phyloP scores from a whole-genome alignment of 2,797 vertebrate species.

The Enteromius viviparus region DNA sequence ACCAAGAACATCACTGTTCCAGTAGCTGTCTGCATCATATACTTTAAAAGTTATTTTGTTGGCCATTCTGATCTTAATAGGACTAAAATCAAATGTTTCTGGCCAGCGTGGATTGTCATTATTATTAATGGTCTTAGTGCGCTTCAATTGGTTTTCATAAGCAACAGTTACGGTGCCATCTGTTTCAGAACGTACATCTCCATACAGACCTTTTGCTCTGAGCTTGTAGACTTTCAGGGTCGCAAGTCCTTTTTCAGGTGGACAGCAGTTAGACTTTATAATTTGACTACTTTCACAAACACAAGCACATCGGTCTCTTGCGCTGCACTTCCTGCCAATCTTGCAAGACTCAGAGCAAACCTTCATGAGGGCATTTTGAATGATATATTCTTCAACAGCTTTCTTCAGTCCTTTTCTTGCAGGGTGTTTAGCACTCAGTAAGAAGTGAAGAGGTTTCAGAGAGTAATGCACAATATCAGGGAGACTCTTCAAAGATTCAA shows the following conservation, averaged over 20 bases:
- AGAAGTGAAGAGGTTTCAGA: conserved; percentile 69
- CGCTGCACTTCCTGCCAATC: conserved; percentile 43
- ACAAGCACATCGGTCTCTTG: conserved; percentile 64
- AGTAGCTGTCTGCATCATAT: conserved; percentile 20
- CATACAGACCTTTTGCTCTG: conserved; percentile 61
- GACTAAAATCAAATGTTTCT: conserved; percentile 29
- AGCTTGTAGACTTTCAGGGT: conserved; percentile 59
- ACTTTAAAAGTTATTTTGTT: conserved; percentile 17
- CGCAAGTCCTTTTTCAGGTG: conserved; percentile 65
- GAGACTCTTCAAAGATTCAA: conserved; percentile 55
- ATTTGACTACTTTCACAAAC: conserved; percentile 51
- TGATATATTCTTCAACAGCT: conserved; percentile 70
- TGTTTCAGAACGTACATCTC: conserved; percentile 53
- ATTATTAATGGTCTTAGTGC: not conserved
- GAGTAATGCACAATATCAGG: conserved; percentile 69
- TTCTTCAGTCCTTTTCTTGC: conserved; percentile 51
- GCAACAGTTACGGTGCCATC: not conserved
- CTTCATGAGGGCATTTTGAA: conserved; percentile 62
- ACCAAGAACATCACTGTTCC: conserved; percentile 30
- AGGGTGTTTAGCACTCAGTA: conserved; percentile 59
- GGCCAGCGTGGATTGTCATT: conserved; percentile 58
- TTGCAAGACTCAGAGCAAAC: conserved; percentile 68
- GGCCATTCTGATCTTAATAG: conserved; percentile 32
- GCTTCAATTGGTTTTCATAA: not conserved
- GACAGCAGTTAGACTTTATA: conserved; percentile 68